Conservation (phyloP, 35 echinoderm and acorn worm genomes). For the Ophioderma brevispina region DNA sequence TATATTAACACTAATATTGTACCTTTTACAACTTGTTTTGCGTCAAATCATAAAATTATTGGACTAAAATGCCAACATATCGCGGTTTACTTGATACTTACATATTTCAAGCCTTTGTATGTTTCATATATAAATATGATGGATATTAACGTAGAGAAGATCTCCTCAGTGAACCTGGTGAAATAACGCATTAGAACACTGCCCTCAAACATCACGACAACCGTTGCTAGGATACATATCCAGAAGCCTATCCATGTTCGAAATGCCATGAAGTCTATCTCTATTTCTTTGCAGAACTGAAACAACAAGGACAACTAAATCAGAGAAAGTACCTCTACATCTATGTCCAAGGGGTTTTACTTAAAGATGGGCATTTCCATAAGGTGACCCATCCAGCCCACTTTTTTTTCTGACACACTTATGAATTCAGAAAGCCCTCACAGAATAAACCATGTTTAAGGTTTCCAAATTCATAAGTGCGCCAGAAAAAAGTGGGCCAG, state of each 20-base stretch:
- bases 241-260: conserved; percentile 94
- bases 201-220: conserved; percentile 91
- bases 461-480: too few species aligned
- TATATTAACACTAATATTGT: too few species aligned
- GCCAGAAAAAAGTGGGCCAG: too few species aligned
- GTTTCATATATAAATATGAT: conserved; percentile 97
- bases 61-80: too few species aligned
- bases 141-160: conserved; percentile 86
- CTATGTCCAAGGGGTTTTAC: too few species aligned
- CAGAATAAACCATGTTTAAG: too few species aligned
- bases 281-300: conserved; percentile 78
- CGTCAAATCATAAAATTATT: too few species aligned
- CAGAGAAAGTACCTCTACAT: background rate
- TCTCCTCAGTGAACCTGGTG: conserved; percentile 97
- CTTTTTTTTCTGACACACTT: too few species aligned
- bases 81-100: conserved; percentile 69
- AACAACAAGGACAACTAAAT: conserved; percentile 20
- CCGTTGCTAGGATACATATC: conserved; percentile 77
- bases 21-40: too few species aligned
- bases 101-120: conserved; percentile 85
- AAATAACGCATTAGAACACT: conserved; percentile 90
- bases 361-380: too few species aligned
- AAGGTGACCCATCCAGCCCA: too few species aligned
- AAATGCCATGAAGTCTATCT: conserved; percentile 84
- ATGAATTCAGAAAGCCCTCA: too few species aligned